These are phyloP conservation scores for Rhabdornis inornatus DNA, from an alignment of 2,113 vertebrate species.

Conservation along the genomic window DNA sequence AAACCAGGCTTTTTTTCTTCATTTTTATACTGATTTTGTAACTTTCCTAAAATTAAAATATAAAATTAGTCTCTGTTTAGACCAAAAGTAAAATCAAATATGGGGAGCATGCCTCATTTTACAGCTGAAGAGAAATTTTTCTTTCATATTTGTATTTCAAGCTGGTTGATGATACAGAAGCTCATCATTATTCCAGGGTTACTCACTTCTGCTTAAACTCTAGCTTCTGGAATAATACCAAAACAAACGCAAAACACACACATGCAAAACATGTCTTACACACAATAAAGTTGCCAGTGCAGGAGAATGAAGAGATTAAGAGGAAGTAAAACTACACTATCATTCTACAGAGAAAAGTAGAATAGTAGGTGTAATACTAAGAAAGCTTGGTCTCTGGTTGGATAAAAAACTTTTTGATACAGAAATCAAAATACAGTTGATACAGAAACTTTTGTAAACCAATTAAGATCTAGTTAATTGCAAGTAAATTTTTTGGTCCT, in stretches of 20 bases:
- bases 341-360: neutral
- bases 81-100: neutral
- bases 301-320: neutral
- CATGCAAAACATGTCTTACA: neutral
- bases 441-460: neutral
- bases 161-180: neutral
- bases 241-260: neutral
- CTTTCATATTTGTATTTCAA: neutral
- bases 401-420: neutral
- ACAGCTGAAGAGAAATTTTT: neutral
- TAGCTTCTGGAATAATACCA: neutral
- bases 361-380: neutral
- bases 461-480: neutral
- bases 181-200: neutral
- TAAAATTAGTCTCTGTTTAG: neutral
- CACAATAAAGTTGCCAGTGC: neutral
- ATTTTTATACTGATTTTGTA: neutral
- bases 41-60: neutral
- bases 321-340: neutral
- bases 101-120: neutral
- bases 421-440: no score
- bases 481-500: neutral
- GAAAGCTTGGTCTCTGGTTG: neutral
- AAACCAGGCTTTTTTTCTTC: neutral
- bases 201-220: neutral